Evolutionary conservation across 2,113 vertebrate genomes (phyloP).

Genomic region (Lophius piscatorius): DNA sequence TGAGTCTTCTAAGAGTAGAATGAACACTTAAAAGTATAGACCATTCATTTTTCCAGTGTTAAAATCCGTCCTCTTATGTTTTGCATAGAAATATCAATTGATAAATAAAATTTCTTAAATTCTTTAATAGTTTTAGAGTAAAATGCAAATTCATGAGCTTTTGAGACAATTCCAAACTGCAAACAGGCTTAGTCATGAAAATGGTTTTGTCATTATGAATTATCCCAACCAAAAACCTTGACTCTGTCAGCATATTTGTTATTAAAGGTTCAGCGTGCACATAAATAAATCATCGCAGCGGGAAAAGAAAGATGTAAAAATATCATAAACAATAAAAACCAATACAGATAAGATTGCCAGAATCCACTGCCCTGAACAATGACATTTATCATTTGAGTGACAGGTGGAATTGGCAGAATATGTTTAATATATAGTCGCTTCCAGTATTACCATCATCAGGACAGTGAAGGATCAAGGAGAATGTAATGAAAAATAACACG

Average conservation of each 20-base stretch:
- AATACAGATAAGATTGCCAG: conserved; percentile 1
- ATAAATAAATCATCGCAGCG: conserved; percentile 39
- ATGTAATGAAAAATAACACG: not conserved
- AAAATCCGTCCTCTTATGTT: no score
- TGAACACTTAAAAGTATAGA: no score
- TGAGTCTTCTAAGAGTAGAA: conserved; percentile 59
- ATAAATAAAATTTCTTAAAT: no score
- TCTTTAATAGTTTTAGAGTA: not conserved
- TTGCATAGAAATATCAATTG: no score
- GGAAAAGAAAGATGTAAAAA: not conserved
- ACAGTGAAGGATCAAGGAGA: not conserved
- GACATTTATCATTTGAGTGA: not conserved
- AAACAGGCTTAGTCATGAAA: conserved; percentile 43
- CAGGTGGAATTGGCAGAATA: conserved; percentile 12
- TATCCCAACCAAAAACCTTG: conserved; percentile 22
- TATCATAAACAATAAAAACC: conserved; percentile 9
- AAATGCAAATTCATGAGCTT: not conserved
- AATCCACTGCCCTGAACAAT: not conserved
- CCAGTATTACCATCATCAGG: not conserved
- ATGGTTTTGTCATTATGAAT: conserved; percentile 20
- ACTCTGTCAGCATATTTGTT: conserved; percentile 44
- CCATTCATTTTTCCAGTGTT: no score
- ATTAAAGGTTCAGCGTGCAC: conserved; percentile 39
- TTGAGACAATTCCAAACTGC: not conserved
- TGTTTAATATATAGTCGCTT: not conserved